Conservation (phyloP, 2,113 vertebrate genomes). For the Epinephelus cyanopodus region DNA sequence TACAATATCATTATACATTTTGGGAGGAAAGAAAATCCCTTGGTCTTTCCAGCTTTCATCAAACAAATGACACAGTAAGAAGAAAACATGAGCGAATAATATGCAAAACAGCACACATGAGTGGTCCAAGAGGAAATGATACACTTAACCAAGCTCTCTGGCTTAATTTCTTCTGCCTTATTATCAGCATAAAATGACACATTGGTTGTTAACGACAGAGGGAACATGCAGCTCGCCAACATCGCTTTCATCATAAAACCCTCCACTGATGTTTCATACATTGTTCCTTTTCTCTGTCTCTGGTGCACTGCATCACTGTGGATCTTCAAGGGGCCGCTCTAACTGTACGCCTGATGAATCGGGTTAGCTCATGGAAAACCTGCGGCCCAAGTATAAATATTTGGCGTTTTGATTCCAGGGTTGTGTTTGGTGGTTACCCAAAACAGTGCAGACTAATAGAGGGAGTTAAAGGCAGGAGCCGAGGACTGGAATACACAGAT, state of each 20-base stretch:
- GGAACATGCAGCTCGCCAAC: not conserved
- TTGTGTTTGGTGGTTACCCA: not conserved
- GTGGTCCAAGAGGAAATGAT: not conserved
- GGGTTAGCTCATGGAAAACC: slow-evolving; percentile 57
- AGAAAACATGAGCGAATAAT: not conserved
- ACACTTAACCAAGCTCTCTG: too few relatives aligned
- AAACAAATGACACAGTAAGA: not conserved
- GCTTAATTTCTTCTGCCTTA: not conserved
- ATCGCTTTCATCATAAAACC: not conserved
- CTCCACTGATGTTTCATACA: not conserved
- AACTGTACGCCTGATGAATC: slow-evolving; percentile 10
- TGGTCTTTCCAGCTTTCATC: not conserved
- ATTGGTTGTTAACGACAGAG: not conserved
- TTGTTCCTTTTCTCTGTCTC: not conserved
- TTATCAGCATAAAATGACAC: not conserved
- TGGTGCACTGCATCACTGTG: not conserved
- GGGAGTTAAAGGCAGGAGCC: not conserved
- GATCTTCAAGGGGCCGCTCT: slow-evolving; percentile 12
- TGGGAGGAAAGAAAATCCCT: not conserved
- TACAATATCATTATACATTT: not conserved
- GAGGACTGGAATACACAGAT: slow-evolving; percentile 12
- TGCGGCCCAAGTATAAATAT: slow-evolving; percentile 38
- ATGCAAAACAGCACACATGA: not conserved
- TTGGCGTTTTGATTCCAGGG: slow-evolving; percentile 25
- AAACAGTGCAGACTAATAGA: slow-evolving; percentile 1